Evolutionary conservation across 2,888 invertebrate genomes (phyloP).

Genomic region (Epirrhoe tristata): DNA sequence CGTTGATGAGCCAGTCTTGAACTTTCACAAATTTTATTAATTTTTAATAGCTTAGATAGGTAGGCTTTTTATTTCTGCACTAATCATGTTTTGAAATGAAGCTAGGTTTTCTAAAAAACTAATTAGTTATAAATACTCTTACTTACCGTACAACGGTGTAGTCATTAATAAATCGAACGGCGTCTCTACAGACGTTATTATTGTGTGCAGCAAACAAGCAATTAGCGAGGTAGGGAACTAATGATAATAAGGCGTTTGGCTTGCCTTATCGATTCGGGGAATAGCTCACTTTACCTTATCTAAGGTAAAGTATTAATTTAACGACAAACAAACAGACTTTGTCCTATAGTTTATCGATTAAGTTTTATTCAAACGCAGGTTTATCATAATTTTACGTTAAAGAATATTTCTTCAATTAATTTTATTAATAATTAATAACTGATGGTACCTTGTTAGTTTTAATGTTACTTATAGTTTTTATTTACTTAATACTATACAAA

Average conservation of each 20-base stretch:
- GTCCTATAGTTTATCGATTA: neutral
- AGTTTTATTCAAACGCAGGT: neutral
- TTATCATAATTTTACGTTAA: no score
- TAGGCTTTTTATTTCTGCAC: no score
- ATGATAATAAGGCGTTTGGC: slow-evolving; percentile 44
- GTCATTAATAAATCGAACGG: slow-evolving; percentile 56
- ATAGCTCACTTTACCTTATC: slow-evolving; percentile 46
- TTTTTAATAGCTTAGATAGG: no score
- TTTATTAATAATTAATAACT: neutral
- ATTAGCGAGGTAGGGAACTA: slow-evolving; percentile 62
- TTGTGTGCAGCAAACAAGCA: slow-evolving; percentile 65
- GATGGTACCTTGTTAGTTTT: neutral
- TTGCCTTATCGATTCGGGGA: slow-evolving; percentile 51
- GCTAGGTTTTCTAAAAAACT: no score
- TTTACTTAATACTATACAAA: no score
- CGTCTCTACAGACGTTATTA: slow-evolving; percentile 50
- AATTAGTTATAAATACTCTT: no score
- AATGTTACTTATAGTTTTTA: no score
- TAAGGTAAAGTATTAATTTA: slow-evolving; percentile 16
- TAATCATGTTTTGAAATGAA: no score
- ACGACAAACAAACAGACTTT: neutral
- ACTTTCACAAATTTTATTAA: no score
- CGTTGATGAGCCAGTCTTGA: no score
- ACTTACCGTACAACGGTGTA: slow-evolving; percentile 51
- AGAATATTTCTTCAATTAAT: neutral